Percentiles rank a stretch among this genome's conserved stretches.
phyloP scores from a whole-genome alignment of 2,888 invertebrate species.

The Heliconius cydno region DNA sequence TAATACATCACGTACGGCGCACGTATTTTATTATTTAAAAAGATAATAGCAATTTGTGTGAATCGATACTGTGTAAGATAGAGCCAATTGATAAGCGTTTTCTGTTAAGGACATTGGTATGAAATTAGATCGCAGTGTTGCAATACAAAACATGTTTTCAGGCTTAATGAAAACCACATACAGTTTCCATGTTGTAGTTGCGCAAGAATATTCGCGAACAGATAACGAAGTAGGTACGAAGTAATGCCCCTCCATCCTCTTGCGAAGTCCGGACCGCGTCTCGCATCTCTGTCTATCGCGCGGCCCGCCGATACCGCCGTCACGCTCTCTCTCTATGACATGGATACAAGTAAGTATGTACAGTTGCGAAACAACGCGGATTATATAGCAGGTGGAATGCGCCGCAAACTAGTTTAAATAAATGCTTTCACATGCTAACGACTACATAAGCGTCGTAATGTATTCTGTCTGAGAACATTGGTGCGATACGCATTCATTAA shows the following conservation, averaged over 20 bases:
- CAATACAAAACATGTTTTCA: slow-evolving; percentile 53
- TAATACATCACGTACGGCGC: slow-evolving; percentile 37
- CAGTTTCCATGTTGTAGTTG: slow-evolving; percentile 74
- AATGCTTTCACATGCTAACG: slow-evolving; percentile 78
- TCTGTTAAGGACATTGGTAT: slow-evolving; percentile 44
- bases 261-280: slow-evolving; percentile 73
- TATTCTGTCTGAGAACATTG: slow-evolving; percentile 43
- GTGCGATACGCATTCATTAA: slow-evolving; percentile 47
- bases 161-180: slow-evolving; percentile 62
- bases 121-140: slow-evolving; percentile 49
- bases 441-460: slow-evolving; percentile 58
- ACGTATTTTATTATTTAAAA: slow-evolving; percentile 60
- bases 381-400: slow-evolving; percentile 83
- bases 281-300: slow-evolving; percentile 61
- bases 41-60: slow-evolving; percentile 45
- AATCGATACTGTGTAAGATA: slow-evolving; percentile 27
- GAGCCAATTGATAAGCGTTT: slow-evolving; percentile 45
- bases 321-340: slow-evolving; percentile 72
- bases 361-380: slow-evolving; percentile 82
- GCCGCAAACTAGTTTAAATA: slow-evolving; percentile 80
- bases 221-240: slow-evolving; percentile 73
- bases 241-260: slow-evolving; percentile 75
- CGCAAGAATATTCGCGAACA: slow-evolving; percentile 81
- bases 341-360: slow-evolving; percentile 74
- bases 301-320: slow-evolving; percentile 50